These are phyloP conservation scores for Bradysia coprophila DNA, from an alignment of 1,140 invertebrate species.

Conservation along the genomic window DNA sequence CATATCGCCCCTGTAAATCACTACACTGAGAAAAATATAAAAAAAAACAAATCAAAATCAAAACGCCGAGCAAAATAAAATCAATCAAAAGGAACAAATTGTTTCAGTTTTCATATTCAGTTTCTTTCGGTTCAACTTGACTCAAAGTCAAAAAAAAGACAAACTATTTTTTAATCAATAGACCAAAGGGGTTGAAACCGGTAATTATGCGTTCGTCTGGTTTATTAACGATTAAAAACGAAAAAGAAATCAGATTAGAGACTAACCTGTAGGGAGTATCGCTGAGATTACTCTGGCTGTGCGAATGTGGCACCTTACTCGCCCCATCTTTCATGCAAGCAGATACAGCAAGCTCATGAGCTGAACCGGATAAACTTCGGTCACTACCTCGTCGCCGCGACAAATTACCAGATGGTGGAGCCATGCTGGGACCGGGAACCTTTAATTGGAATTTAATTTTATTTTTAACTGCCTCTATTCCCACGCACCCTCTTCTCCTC, in stretches of 20 bases:
- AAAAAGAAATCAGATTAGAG: too few relatives aligned
- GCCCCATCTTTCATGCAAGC: constrained; percentile 34
- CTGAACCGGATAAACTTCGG: constrained; percentile 60
- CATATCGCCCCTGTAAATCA: constrained; percentile 43
- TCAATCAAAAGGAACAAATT: neutral
- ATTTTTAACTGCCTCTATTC: too few relatives aligned
- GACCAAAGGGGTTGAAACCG: too few relatives aligned
- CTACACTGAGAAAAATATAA: constrained; percentile 13
- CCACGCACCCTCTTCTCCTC: too few relatives aligned
- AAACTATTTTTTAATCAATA: too few relatives aligned
- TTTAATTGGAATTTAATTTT: constrained; percentile 7
- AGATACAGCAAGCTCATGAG: constrained; percentile 53
- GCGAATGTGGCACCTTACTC: constrained; percentile 47
- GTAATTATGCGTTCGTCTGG: too few relatives aligned
- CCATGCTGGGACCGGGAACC: constrained; percentile 12
- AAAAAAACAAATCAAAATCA: constrained; percentile 1
- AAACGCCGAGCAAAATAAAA: neutral
- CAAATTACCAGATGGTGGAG: constrained; percentile 21
- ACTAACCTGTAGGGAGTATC: constrained; percentile 56
- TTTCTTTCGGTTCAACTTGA: too few relatives aligned
- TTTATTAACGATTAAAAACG: too few relatives aligned
- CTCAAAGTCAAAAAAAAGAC: too few relatives aligned
- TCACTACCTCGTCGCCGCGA: constrained; percentile 53
- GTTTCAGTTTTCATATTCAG: too few relatives aligned
- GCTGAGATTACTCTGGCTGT: constrained; percentile 64